Evolutionary conservation across 2,797 vertebrate species (phyloP).

Genomic region (Pipistrellus kuhlii): DNA sequence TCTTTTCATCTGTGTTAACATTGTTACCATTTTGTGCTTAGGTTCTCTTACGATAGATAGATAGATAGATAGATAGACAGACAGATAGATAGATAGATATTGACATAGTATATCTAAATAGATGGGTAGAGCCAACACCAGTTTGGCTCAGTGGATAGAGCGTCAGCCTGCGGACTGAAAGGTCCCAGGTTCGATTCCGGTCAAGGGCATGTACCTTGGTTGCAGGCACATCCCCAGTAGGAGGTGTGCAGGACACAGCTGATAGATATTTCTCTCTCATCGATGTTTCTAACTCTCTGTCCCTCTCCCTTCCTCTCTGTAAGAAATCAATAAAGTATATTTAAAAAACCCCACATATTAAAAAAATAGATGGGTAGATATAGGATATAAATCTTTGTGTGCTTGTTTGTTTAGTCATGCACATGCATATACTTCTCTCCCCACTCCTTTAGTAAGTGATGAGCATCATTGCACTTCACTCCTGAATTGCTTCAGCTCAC

Average conservation of each 20-base stretch:
- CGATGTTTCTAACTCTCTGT: too few relatives aligned
- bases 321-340: too few relatives aligned
- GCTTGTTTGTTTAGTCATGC: background rate
- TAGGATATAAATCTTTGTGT: background rate
- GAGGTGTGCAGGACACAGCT: too few relatives aligned
- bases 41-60: constrained; percentile 1
- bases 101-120: background rate
- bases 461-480: background rate
- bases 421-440: background rate
- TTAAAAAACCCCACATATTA: too few relatives aligned
- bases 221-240: too few relatives aligned
- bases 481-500: constrained; percentile 32
- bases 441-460: background rate
- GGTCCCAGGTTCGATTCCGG: too few relatives aligned
- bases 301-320: too few relatives aligned
- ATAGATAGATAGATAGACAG: background rate
- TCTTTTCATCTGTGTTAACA: constrained; percentile 17
- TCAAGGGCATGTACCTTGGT: too few relatives aligned
- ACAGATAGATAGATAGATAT: background rate
- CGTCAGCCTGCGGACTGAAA: too few relatives aligned
- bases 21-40: constrained; percentile 57
- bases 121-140: background rate
- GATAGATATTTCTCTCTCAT: too few relatives aligned
- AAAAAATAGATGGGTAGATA: background rate
- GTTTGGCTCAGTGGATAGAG: too few relatives aligned